Conservation (phyloP, 1,140 invertebrate genomes). For the Rhopalosiphum padi region DNA sequence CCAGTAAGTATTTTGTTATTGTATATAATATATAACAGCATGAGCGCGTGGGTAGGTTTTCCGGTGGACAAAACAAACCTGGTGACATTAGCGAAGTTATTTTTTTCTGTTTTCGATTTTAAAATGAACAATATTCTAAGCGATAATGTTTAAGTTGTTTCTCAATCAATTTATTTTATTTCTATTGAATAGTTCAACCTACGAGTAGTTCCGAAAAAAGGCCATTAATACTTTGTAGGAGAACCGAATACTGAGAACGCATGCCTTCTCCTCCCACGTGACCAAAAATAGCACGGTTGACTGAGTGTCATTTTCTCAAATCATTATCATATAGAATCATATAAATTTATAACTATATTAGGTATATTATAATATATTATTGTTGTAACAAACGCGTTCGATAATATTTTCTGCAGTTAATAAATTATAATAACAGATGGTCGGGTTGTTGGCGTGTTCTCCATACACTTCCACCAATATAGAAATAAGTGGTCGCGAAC, state of each 20-base stretch:
- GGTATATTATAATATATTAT: too few relatives aligned
- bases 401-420: background rate
- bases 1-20: background rate
- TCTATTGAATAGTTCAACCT: background rate
- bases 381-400: background rate
- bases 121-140: too few relatives aligned
- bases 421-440: background rate
- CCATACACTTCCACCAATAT: background rate
- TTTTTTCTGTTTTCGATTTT: background rate
- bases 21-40: too few relatives aligned
- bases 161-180: background rate
- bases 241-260: background rate
- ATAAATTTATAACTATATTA: too few relatives aligned
- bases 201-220: background rate
- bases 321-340: background rate
- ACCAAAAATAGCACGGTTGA: background rate
- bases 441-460: background rate
- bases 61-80: too few relatives aligned
- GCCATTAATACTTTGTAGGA: background rate
- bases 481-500: background rate
- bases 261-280: background rate
- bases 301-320: background rate
- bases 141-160: background rate
- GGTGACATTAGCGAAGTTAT: background rate
- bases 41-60: background rate